Conservation (phyloP, 2,888 invertebrate genomes). For the Ischnus inquisitorius region DNA sequence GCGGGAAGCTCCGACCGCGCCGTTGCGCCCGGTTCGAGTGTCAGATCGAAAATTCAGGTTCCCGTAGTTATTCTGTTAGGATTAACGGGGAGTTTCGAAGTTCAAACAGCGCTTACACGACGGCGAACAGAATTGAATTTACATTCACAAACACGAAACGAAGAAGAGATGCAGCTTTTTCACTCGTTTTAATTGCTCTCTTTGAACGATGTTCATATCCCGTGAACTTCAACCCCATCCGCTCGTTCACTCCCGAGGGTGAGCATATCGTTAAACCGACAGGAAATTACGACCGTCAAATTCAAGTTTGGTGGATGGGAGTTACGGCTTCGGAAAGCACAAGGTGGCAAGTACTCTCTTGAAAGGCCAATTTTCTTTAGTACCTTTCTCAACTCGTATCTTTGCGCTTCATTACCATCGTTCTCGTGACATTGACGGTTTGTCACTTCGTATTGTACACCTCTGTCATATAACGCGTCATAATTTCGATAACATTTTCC, state of each 20-base stretch:
- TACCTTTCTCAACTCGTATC: slow-evolving; percentile 12
- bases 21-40: slow-evolving; percentile 8
- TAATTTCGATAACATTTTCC: slow-evolving; percentile 44
- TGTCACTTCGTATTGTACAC: slow-evolving; percentile 30
- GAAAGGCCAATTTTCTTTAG: slow-evolving; percentile 51
- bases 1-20: slow-evolving; percentile 22
- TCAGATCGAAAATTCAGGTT: slow-evolving; percentile 44
- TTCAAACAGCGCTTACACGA: neutral
- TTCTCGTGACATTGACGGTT: neutral
- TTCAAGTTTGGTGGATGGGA: neutral
- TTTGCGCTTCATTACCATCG: slow-evolving; percentile 28
- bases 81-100: neutral
- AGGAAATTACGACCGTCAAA: slow-evolving; percentile 32
- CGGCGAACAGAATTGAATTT: slow-evolving; percentile 14
- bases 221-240: neutral
- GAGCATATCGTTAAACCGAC: neutral
- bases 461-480: neutral
- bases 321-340: neutral
- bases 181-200: slow-evolving; percentile 7
- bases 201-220: neutral
- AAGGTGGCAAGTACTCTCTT: neutral
- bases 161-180: slow-evolving; percentile 4
- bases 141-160: neutral
- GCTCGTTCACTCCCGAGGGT: neutral
- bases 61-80: slow-evolving; percentile 27